Base-by-base conservation (phyloP, 2,113 vertebrate species). In the Cinclus cinclus region DNA sequence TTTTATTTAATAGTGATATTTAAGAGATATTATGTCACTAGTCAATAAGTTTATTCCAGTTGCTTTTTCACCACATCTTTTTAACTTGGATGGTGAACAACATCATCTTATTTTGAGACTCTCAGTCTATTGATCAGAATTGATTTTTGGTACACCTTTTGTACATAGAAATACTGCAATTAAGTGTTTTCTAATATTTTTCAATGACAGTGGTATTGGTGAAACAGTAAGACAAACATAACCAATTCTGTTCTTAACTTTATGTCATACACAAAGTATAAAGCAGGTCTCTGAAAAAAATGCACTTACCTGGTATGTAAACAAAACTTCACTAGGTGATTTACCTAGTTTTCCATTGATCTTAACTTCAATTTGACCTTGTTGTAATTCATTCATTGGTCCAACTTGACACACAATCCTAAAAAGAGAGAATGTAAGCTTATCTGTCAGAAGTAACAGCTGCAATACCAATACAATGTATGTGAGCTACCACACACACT, bases 351-450 rank as follows among this genome's bases (percentile, higher is more conserved):
- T 98, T 83, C 97, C 97, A 0, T 74, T 98, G 89, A 98, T 82
- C 30, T 97, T 83, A 89, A 98, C 98, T 85, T 97, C 83, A 30
- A 98, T 84, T 7, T 95, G 91, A 60, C 97, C 98, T 1, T 97
- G 62, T 53, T 46, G 52, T 55, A 56, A 11, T 13, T 17, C 64
- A 64, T 59, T 15, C 11, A 96, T 83, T 5, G 82, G 84, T 83
- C 96, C 96, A 5, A 98, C 83, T 28, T 95, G 42, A 70, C 98
- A 98, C 41, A 98, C 98, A 46, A 98, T 98, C 94, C 98, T 98
- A 92, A 33, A n/a, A 23, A 70, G 83, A 96, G 79, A 92, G 68
- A 93, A 95, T 64, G n/a, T 27, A 94, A 92, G 41, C 65, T 81
- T 82, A 75, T 76, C 50, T 83, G 19, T 52, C 39, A 39, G 68